Conservation (phyloP, 23 tunicate genomes). For the Trididemnum clinides region DNA sequence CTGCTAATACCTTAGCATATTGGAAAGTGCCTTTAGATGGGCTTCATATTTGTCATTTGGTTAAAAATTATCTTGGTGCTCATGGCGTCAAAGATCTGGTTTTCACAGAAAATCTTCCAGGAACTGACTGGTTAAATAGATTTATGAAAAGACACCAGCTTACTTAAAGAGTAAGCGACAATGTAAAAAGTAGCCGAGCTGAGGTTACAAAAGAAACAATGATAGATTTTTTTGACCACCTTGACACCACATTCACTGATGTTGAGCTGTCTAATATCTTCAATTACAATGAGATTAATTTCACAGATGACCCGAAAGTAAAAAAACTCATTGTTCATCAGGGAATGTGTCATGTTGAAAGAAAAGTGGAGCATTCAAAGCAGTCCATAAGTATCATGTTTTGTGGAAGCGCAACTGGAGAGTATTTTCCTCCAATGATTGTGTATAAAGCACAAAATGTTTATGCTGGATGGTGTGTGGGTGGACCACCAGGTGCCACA, state of each 20-base stretch:
- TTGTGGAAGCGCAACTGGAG: conserved; percentile 17
- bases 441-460: conserved; percentile 2
- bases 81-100: neutral
- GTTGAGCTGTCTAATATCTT: neutral
- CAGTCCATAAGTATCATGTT: conserved; percentile 1
- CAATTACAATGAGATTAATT: neutral
- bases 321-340: neutral
- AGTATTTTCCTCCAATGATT: conserved; percentile 29
- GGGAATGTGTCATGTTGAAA: neutral
- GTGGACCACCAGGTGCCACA: neutral
- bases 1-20: neutral
- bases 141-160: conserved; percentile 11
- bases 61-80: conserved; percentile 3
- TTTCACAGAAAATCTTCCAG: neutral
- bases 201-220: neutral
- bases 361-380: conserved; percentile 14
- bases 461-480: neutral
- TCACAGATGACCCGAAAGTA: neutral
- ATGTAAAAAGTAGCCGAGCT: neutral
- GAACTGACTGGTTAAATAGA: neutral
- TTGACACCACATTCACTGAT: neutral
- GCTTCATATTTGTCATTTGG: neutral
- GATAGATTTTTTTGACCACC: neutral
- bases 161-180: conserved; percentile 21
- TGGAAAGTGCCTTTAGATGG: conserved; percentile 22